phyloP scores from a whole-genome alignment of 2,888 invertebrate species.

The Phanerotoma sp. region DNA sequence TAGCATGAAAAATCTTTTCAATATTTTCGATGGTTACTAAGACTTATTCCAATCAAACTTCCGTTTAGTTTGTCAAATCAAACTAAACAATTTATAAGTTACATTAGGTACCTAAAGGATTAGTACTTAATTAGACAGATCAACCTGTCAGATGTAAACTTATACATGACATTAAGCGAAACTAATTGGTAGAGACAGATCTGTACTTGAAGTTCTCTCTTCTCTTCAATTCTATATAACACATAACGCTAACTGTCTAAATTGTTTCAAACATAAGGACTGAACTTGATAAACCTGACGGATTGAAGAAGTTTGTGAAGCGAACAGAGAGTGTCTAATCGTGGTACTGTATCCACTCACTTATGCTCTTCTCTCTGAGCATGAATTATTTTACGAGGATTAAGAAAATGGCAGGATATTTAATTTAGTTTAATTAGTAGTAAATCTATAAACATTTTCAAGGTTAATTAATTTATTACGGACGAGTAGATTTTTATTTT shows the following conservation, averaged over 20 bases:
- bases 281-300: conserved; percentile 12
- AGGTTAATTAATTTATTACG: no score
- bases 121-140: conserved; percentile 8
- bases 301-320: conserved; percentile 9
- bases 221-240: no score
- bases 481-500: no score
- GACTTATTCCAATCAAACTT: no score
- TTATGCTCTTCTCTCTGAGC: neutral
- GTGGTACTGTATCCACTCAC: no score
- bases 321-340: neutral
- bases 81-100: no score
- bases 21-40: no score
- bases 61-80: no score
- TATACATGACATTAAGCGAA: neutral
- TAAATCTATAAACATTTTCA: neutral
- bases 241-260: conserved; percentile 6
- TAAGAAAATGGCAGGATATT: neutral
- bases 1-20: no score
- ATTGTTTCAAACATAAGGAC: conserved; percentile 6
- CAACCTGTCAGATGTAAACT: conserved; percentile 4
- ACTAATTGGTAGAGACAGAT: conserved; percentile 20
- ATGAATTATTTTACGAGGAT: neutral
- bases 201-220: neutral
- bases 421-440: neutral
- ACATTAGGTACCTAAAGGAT: neutral